These are phyloP conservation scores for Myotis myotis DNA, from an alignment of 2,797 vertebrate species.

Conservation along the genomic window DNA sequence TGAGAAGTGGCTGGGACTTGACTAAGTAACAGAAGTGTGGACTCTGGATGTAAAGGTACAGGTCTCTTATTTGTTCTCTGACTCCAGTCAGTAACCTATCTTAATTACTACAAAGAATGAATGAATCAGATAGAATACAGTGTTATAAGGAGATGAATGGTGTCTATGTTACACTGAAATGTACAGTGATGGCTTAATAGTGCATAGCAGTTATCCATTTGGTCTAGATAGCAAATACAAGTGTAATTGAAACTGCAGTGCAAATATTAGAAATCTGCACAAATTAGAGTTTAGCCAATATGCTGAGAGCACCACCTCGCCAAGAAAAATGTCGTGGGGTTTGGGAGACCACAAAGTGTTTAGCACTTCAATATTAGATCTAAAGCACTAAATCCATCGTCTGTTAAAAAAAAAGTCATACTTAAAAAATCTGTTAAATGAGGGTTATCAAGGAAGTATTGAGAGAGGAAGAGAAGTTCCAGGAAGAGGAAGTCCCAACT, in stretches of 20 bases:
- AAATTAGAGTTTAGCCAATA: not conserved
- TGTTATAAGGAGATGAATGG: not conserved
- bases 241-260: conserved; percentile 17
- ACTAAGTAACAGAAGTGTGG: not conserved
- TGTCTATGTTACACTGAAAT: not conserved
- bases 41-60: not conserved
- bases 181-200: conserved; percentile 17
- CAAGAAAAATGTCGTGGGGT: not conserved
- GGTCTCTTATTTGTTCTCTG: not conserved
- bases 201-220: not conserved
- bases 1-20: not conserved
- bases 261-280: not conserved
- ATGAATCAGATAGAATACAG: not conserved
- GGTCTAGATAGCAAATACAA: not conserved
- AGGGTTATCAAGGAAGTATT: not conserved
- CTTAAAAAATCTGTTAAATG: not conserved
- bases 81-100: not conserved
- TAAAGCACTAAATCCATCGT: not conserved
- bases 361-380: not conserved
- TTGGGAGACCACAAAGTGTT: not conserved
- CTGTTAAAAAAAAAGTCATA: not conserved
- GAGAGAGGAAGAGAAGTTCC: not conserved
- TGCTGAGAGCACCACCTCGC: not conserved
- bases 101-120: not conserved
- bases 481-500: not conserved